These are phyloP conservation scores for Procavia capensis DNA, from an alignment of 2,113 vertebrate species.

Conservation along the genomic window DNA sequence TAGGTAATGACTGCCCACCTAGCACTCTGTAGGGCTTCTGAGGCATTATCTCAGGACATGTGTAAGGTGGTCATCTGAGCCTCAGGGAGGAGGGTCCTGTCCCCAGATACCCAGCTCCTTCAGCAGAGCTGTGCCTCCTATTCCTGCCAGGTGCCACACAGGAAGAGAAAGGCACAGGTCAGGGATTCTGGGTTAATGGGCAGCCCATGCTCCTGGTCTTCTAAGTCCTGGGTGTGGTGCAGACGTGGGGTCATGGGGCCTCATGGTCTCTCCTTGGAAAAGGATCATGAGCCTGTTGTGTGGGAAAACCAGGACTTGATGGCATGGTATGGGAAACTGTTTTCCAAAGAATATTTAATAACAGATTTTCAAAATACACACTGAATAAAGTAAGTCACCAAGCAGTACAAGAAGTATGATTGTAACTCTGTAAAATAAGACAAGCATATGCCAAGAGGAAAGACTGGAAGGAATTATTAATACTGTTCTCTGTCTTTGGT, in stretches of 20 bases:
- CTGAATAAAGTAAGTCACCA: slow-evolving; percentile 30
- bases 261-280: accelerated
- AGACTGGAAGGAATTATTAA: not conserved
- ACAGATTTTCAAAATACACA: not conserved
- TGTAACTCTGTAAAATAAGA: not conserved
- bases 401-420: not conserved
- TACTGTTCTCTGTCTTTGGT: not conserved
- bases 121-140: not conserved
- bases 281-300: not conserved
- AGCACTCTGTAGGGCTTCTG: not conserved
- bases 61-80: not conserved
- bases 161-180: not conserved
- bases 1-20: not conserved
- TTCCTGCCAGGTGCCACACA: not conserved
- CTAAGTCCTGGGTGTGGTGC: not conserved
- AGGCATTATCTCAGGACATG: not conserved
- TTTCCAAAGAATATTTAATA: slow-evolving; percentile 61
- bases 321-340: not conserved
- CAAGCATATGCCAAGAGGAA: not conserved
- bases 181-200: not conserved
- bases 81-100: not conserved
- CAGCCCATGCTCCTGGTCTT: not conserved
- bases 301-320: not conserved
- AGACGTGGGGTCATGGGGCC: not conserved
- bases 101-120: not conserved